A percentile compares a stretch with the other conserved stretches of the same genome.
Conservation (phyloP, 2,113 vertebrate species). For the Pipra filicauda region DNA sequence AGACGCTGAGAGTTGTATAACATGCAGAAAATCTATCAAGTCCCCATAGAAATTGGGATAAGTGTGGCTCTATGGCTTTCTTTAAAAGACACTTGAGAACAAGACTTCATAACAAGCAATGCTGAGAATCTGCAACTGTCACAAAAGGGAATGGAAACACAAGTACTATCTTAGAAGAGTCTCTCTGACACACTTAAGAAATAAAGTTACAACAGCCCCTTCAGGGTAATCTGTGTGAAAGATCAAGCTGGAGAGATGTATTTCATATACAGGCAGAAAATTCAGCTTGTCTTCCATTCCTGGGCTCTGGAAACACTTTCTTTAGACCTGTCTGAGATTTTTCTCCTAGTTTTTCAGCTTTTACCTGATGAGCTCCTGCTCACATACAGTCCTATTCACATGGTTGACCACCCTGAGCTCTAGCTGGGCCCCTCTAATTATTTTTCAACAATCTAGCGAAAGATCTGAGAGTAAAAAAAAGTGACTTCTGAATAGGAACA, state of each 20-base stretch:
- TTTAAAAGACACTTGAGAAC: not conserved
- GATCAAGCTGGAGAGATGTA: not conserved
- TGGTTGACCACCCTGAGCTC: not conserved
- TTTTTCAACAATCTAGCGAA: not conserved
- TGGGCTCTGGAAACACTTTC: not conserved
- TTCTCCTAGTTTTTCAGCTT: not conserved
- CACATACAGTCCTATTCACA: not conserved
- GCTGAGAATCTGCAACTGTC: not conserved
- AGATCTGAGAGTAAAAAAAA: not conserved
- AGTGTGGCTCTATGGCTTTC: not conserved
- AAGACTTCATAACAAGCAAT: not conserved
- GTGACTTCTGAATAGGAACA: not conserved
- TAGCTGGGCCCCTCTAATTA: not conserved
- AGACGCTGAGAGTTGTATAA: not conserved
- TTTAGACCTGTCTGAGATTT: not conserved
- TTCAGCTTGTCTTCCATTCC: not conserved
- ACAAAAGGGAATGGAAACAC: not conserved
- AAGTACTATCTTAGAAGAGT: not conserved
- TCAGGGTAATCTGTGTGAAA: not conserved
- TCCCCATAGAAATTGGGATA: not conserved
- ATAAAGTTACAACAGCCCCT: not conserved
- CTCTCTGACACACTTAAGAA: not conserved
- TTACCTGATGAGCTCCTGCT: not conserved
- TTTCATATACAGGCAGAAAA: not conserved
- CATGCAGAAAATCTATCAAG: not conserved